Percentiles rank a stretch among this genome's conserved stretches.
phyloP scores from a whole-genome alignment of 2,113 vertebrate species.

The Leuciscus idus region DNA sequence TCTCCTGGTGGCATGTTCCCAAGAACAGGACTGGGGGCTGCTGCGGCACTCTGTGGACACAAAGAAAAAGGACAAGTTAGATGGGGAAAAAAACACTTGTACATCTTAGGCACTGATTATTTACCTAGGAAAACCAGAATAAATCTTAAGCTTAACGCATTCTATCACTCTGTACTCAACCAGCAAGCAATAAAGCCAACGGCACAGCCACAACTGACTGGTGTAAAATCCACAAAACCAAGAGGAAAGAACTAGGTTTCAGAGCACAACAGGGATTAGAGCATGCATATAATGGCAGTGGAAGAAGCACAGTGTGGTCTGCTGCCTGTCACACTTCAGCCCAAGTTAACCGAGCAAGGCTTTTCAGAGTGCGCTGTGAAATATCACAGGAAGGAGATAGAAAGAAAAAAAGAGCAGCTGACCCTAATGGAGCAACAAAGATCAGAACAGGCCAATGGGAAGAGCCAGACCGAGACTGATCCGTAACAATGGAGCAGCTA shows the following conservation, averaged over 20 bases:
- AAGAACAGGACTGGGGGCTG: constrained; percentile 80
- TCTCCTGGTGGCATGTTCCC: constrained; percentile 80
- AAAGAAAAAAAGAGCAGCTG: constrained; percentile 60
- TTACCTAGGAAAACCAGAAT: neutral
- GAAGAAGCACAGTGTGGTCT: constrained; percentile 23
- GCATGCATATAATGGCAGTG: constrained; percentile 18
- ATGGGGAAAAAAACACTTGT: neutral
- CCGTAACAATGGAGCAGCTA: neutral
- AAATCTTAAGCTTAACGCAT: constrained; percentile 8
- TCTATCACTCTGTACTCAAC: neutral
- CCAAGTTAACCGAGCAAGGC: neutral
- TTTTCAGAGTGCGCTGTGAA: constrained; percentile 66
- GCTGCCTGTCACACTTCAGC: constrained; percentile 34
- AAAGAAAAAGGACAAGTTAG: neutral
- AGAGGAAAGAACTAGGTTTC: constrained; percentile 11
- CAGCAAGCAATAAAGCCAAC: constrained; percentile 10
- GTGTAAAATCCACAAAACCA: constrained; percentile 26
- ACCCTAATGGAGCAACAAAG: constrained; percentile 53
- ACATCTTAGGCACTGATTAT: neutral
- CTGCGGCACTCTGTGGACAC: constrained; percentile 75
- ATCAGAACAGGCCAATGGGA: constrained; percentile 37
- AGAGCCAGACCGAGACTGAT: constrained; percentile 11
- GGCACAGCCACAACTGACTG: constrained; percentile 8
- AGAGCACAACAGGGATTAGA: constrained; percentile 31
- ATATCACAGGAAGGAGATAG: constrained; percentile 73